Percentiles rank a stretch among this genome's conserved stretches.
These are phyloP conservation scores for Acanthosepion pharaonis DNA, from an alignment of 2,888 invertebrate genomes.

Conservation along the genomic window DNA sequence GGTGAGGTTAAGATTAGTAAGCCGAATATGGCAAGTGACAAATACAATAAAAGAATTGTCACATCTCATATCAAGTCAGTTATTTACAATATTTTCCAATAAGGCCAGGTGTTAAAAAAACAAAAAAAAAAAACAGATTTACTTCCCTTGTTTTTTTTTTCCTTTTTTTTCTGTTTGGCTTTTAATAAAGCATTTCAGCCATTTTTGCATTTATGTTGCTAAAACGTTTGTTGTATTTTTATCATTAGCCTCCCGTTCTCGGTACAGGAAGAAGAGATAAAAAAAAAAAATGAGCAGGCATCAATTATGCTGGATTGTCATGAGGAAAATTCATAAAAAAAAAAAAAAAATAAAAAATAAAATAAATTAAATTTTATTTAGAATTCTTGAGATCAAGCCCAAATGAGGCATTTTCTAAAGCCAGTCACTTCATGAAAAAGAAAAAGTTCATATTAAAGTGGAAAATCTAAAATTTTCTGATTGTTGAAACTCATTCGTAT, in stretches of 20 bases:
- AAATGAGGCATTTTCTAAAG: neutral
- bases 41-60: neutral
- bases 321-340: neutral
- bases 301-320: neutral
- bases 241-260: neutral
- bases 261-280: neutral
- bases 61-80: neutral
- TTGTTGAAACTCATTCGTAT: neutral
- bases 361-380: neutral
- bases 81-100: neutral
- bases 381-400: constrained; percentile 11
- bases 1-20: neutral
- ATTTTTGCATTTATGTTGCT: neutral
- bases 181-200: neutral
- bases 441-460: neutral
- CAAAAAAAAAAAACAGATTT: neutral
- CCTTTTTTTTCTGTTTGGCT: neutral
- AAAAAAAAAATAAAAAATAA: no score
- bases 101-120: neutral
- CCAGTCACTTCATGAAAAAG: neutral
- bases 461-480: neutral
- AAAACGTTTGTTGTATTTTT: neutral
- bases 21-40: neutral
- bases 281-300: neutral
- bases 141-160: neutral